phyloP scores from a whole-genome alignment of 2,888 invertebrate genomes.

The Aproaerema taeniolella region DNA sequence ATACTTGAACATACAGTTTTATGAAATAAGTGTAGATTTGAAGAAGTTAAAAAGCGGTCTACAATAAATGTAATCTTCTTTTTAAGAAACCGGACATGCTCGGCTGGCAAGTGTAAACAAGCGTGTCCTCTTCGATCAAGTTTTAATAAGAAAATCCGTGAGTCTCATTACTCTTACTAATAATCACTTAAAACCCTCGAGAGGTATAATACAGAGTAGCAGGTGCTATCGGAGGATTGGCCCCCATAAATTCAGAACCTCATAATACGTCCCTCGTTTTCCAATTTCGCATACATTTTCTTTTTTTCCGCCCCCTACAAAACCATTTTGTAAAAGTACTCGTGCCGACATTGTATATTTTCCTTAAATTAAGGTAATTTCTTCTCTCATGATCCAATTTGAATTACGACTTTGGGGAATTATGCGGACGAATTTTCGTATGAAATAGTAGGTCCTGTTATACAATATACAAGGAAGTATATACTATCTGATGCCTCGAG shows the following conservation, averaged over 20 bases:
- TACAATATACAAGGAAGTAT: too few relatives aligned
- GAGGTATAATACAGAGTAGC: constrained; percentile 29
- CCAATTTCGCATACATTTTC: constrained; percentile 43
- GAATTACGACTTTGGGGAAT: constrained; percentile 33
- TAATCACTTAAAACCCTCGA: constrained; percentile 28
- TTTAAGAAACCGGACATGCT: too few relatives aligned
- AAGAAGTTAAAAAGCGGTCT: too few relatives aligned
- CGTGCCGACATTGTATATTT: constrained; percentile 37
- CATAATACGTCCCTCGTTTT: constrained; percentile 50
- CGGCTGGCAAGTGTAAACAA: too few relatives aligned
- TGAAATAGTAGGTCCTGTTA: background rate
- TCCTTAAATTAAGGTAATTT: constrained; percentile 47
- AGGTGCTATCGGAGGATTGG: constrained; percentile 50
- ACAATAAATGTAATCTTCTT: background rate
- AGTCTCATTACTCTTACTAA: constrained; percentile 7
- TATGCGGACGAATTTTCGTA: background rate
- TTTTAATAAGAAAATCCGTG: constrained; percentile 1
- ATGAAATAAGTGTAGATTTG: too few relatives aligned
- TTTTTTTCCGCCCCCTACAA: constrained; percentile 20
- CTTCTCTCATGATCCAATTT: constrained; percentile 46
- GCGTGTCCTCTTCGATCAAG: too few relatives aligned
- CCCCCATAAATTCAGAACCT: constrained; percentile 49
- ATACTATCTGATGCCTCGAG: too few relatives aligned
- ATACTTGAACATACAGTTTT: too few relatives aligned
- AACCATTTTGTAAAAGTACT: constrained; percentile 27